These are phyloP conservation scores for Neomorphus geoffroyi DNA, from an alignment of 2,797 vertebrate species.

Conservation along the genomic window DNA sequence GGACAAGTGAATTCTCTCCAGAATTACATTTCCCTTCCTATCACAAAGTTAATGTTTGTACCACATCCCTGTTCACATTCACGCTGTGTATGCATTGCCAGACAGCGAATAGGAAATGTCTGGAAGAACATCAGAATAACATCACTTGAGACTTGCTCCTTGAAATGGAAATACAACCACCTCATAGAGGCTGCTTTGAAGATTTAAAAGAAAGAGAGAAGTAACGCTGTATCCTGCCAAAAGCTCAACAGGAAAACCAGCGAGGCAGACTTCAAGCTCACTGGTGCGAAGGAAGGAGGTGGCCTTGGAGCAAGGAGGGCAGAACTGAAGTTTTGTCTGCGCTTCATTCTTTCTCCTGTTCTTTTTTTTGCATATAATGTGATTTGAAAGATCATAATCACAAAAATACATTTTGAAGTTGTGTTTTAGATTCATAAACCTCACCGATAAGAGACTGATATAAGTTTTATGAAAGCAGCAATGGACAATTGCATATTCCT, in stretches of 20 bases:
- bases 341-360: background rate
- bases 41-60: background rate
- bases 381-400: background rate
- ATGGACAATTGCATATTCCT: background rate
- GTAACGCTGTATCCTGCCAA: background rate
- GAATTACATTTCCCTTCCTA: background rate
- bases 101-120: fast-evolving
- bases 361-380: background rate
- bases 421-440: background rate
- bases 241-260: background rate
- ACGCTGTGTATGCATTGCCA: background rate
- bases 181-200: background rate
- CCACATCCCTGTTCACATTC: background rate
- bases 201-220: background rate
- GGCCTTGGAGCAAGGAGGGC: background rate
- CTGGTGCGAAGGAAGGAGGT: background rate
- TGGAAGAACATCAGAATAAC: background rate
- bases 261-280: fast-evolving
- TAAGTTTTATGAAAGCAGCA: background rate
- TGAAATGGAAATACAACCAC: background rate
- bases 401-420: background rate
- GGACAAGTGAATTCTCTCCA: background rate
- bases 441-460: background rate
- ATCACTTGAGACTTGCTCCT: background rate
- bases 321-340: background rate